Percentiles rank a stretch among this genome's conserved stretches.
These are phyloP conservation scores for Spodoptera exigua DNA, from an alignment of 2,888 invertebrate species.

Conservation along the genomic window DNA sequence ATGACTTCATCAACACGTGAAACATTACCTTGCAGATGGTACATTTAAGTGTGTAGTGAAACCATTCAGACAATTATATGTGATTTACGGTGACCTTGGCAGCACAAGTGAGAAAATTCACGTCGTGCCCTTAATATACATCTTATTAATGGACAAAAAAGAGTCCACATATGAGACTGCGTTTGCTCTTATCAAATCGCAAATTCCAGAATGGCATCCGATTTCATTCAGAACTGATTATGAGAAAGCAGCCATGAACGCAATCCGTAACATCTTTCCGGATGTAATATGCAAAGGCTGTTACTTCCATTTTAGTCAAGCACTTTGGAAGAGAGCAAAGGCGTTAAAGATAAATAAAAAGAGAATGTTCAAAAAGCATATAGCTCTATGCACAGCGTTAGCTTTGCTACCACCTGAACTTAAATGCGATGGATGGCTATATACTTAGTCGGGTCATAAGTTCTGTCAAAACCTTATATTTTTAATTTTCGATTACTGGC, in stretches of 20 bases:
- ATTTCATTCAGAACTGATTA: slow-evolving; percentile 23
- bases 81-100: slow-evolving; percentile 21
- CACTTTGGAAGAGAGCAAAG: slow-evolving; percentile 29
- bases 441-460: no score
- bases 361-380: slow-evolving; percentile 21
- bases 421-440: slow-evolving; percentile 11
- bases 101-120: slow-evolving; percentile 16
- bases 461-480: no score
- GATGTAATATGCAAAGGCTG: slow-evolving; percentile 26
- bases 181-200: slow-evolving; percentile 20
- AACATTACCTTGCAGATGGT: slow-evolving; percentile 15
- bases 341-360: slow-evolving; percentile 27
- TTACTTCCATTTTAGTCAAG: slow-evolving; percentile 27
- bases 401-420: slow-evolving; percentile 15
- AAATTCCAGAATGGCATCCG: slow-evolving; percentile 17
- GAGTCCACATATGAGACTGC: slow-evolving; percentile 16
- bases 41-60: slow-evolving; percentile 16
- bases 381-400: slow-evolving; percentile 12
- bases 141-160: slow-evolving; percentile 15
- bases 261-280: slow-evolving; percentile 24
- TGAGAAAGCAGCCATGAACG: slow-evolving; percentile 35
- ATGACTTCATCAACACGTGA: slow-evolving; percentile 4
- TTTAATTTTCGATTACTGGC: no score
- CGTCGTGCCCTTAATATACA: slow-evolving; percentile 17
- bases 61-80: slow-evolving; percentile 26